These are phyloP conservation scores for Enteromius anoplus DNA, from an alignment of 2,797 vertebrate species.

Conservation along the genomic window DNA sequence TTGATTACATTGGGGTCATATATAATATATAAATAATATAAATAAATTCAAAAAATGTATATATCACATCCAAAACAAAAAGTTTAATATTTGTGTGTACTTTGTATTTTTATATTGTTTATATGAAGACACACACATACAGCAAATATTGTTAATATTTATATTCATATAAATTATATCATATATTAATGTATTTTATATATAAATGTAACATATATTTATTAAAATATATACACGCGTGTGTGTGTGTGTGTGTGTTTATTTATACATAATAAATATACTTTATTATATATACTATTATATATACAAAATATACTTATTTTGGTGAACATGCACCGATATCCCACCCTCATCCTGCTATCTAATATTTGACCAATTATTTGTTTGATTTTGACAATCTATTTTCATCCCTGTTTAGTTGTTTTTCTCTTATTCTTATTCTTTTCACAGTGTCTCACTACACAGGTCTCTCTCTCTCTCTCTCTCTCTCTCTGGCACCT, in stretches of 20 bases:
- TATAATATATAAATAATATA: too few relatives aligned
- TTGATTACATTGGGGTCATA: neutral
- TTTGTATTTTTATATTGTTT: too few relatives aligned
- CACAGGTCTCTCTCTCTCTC: slow-evolving; percentile 17
- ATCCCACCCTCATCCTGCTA: neutral
- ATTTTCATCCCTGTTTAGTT: slow-evolving; percentile 1
- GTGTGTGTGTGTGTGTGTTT: neutral
- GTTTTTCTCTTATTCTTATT: neutral
- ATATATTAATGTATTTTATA: too few relatives aligned
- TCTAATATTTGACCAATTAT: slow-evolving; percentile 5
- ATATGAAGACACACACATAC: too few relatives aligned
- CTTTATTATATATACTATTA: too few relatives aligned
- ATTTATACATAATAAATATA: neutral
- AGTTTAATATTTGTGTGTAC: too few relatives aligned
- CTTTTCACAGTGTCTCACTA: slow-evolving; percentile 6
- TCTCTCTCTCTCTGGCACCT: slow-evolving; percentile 40
- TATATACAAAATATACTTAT: neutral
- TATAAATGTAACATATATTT: too few relatives aligned
- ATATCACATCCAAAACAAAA: too few relatives aligned
- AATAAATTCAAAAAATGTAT: too few relatives aligned
- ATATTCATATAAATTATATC: too few relatives aligned
- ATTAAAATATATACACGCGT: neutral
- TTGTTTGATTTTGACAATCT: neutral
- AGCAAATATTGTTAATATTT: too few relatives aligned
- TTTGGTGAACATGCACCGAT: neutral